Percentiles rank a stretch among this genome's conserved stretches.
Conservation (phyloP, 2,888 invertebrate genomes). For the Litoditis marina region DNA sequence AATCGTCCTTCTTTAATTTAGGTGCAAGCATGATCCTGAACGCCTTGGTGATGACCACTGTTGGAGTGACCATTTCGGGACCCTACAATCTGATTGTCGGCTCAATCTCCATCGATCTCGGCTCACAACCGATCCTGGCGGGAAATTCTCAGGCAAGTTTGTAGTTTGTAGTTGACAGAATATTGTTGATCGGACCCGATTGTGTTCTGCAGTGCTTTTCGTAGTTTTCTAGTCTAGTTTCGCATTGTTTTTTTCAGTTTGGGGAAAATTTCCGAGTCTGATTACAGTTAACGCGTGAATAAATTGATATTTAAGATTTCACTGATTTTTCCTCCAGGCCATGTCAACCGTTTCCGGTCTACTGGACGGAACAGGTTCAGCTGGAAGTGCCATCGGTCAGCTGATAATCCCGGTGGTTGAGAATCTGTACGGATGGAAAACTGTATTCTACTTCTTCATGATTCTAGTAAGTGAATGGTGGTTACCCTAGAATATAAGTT, state of each 20-base stretch:
- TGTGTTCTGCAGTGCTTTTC: no score
- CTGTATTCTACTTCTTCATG: constrained; percentile 65
- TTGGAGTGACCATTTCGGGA: constrained; percentile 65
- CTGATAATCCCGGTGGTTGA: constrained; percentile 63
- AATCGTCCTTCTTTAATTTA: constrained; percentile 1
- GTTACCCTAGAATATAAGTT: no score
- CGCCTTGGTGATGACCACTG: constrained; percentile 63
- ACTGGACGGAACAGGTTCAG: constrained; percentile 66
- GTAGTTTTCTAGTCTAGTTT: no score
- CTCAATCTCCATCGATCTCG: constrained; percentile 66
- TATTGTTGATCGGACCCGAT: no score
- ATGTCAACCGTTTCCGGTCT: constrained; percentile 66
- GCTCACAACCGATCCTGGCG: constrained; percentile 62
- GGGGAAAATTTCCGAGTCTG: no score
- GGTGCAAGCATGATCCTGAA: constrained; percentile 57
- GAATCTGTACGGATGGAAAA: constrained; percentile 61
- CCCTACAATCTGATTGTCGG: constrained; percentile 65
- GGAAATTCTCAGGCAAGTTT: constrained; percentile 60
- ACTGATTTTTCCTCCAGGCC: constrained; percentile 53
- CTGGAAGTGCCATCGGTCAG: constrained; percentile 66
- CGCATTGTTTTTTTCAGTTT: no score
- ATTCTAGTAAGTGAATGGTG: constrained; percentile 74
- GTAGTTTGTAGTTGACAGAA: not conserved
- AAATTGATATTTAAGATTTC: no score
- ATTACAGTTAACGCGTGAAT: no score